phyloP scores from a whole-genome alignment of 2,797 vertebrate genomes.

The Etheostoma perlongum region DNA sequence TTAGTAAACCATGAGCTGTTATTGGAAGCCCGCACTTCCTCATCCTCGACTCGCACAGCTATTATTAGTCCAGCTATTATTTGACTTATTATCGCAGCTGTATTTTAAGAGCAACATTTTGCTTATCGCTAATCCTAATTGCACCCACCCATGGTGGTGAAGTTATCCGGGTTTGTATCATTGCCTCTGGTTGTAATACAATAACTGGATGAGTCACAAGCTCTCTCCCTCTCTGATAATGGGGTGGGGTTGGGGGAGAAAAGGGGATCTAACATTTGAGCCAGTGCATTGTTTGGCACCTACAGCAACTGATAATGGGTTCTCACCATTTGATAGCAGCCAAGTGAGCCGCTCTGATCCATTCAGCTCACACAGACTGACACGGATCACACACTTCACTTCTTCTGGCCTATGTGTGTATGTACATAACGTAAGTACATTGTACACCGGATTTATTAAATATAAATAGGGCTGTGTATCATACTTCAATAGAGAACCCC shows the following conservation, averaged over 20 bases:
- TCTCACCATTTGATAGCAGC: slow-evolving; percentile 63
- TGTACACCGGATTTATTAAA: neutral
- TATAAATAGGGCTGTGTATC: neutral
- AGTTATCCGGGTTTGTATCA: slow-evolving; percentile 64
- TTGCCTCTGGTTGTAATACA: slow-evolving; percentile 71
- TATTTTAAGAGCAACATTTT: slow-evolving; percentile 77
- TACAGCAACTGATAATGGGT: slow-evolving; percentile 55
- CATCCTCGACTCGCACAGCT: slow-evolving; percentile 63
- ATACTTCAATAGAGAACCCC: neutral
- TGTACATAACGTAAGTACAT: neutral
- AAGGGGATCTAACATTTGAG: slow-evolving; percentile 65
- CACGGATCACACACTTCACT: slow-evolving; percentile 33
- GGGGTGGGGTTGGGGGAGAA: slow-evolving; percentile 27
- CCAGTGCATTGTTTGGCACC: slow-evolving; percentile 65
- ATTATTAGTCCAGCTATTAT: slow-evolving; percentile 80
- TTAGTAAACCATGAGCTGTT: slow-evolving; percentile 76
- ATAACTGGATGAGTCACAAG: slow-evolving; percentile 74
- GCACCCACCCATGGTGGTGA: slow-evolving; percentile 63
- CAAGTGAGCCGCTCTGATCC: slow-evolving; percentile 38
- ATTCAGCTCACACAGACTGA: slow-evolving; percentile 23
- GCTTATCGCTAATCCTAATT: slow-evolving; percentile 75
- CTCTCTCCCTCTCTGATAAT: slow-evolving; percentile 34
- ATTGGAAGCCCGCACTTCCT: slow-evolving; percentile 77
- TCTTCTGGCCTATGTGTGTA: neutral
- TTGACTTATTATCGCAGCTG: slow-evolving; percentile 70